Conservation (phyloP, 2,888 invertebrate species). For the Tiliacea aurago region DNA sequence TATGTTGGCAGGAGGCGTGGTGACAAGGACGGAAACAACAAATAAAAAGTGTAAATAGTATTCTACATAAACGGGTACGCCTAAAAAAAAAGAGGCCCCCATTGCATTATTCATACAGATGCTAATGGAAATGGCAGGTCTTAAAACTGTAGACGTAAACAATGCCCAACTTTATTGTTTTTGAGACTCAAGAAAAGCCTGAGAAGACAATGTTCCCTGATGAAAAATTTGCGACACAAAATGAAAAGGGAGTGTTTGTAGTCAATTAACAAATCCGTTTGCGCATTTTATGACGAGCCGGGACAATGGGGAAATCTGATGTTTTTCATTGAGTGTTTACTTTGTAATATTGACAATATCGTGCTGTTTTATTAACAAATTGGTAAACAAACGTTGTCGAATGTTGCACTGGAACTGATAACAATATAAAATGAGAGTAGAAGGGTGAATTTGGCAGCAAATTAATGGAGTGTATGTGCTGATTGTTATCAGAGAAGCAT, state of each 20-base stretch:
- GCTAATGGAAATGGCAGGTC: constrained; percentile 78
- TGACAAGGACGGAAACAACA: constrained; percentile 65
- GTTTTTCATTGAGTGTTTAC: constrained; percentile 58
- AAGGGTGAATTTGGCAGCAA: constrained; percentile 1
- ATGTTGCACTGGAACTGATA: constrained; percentile 36
- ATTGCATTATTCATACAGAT: constrained; percentile 80
- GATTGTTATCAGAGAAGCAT: not conserved
- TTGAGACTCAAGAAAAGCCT: constrained; percentile 56
- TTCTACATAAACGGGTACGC: constrained; percentile 63
- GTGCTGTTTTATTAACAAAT: constrained; percentile 57
- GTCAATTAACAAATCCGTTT: constrained; percentile 73
- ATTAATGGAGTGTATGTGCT: constrained; percentile 16
- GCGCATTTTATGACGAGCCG: constrained; percentile 64
- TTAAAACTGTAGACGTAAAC: constrained; percentile 76
- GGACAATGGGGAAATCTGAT: constrained; percentile 53
- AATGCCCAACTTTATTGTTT: constrained; percentile 75
- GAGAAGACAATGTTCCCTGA: constrained; percentile 53
- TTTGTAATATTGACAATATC: constrained; percentile 49
- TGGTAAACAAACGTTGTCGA: constrained; percentile 43
- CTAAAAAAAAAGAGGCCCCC: constrained; percentile 66
- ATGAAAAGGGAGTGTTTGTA: constrained; percentile 66
- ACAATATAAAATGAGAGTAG: constrained; percentile 14
- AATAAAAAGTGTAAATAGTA: constrained; percentile 65
- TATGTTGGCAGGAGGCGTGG: constrained; percentile 55
- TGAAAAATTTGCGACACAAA: constrained; percentile 69